A percentile compares a stretch with the other conserved stretches of the same genome.
Conservation (phyloP, 1,140 invertebrate species). For the Chironomus striatipennis region DNA sequence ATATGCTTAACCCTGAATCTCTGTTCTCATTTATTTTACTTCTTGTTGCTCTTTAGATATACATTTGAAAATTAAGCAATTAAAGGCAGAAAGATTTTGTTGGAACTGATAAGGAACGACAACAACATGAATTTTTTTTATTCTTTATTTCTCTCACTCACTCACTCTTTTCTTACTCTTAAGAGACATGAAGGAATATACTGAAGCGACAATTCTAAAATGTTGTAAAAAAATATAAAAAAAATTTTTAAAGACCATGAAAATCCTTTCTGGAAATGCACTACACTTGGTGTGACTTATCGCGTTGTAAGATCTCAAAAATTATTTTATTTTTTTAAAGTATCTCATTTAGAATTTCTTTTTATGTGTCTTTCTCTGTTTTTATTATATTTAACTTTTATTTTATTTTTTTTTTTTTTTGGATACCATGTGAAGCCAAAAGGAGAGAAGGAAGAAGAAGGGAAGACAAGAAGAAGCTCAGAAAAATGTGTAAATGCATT, state of each 20-base stretch:
- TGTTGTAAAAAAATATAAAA: constrained; percentile 4
- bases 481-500: background rate
- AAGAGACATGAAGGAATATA: background rate
- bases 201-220: constrained; percentile 11
- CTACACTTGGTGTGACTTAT: background rate
- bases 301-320: background rate
- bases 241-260: background rate
- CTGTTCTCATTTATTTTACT: background rate
- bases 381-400: too few relatives aligned
- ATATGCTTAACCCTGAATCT: background rate
- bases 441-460: too few relatives aligned
- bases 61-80: constrained; percentile 6
- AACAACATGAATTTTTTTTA: background rate
- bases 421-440: background rate
- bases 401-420: too few relatives aligned
- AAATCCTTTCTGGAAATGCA: constrained; percentile 10
- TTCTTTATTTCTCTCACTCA: too few relatives aligned
- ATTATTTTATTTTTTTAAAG: background rate
- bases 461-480: background rate
- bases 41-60: background rate
- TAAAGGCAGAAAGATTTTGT: constrained; percentile 13
- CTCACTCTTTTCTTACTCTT: background rate
- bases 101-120: constrained; percentile 5
- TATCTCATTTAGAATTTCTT: background rate
- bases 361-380: too few relatives aligned